phyloP scores from a whole-genome alignment of 2,888 invertebrate species.

The Morinoia aosen region DNA sequence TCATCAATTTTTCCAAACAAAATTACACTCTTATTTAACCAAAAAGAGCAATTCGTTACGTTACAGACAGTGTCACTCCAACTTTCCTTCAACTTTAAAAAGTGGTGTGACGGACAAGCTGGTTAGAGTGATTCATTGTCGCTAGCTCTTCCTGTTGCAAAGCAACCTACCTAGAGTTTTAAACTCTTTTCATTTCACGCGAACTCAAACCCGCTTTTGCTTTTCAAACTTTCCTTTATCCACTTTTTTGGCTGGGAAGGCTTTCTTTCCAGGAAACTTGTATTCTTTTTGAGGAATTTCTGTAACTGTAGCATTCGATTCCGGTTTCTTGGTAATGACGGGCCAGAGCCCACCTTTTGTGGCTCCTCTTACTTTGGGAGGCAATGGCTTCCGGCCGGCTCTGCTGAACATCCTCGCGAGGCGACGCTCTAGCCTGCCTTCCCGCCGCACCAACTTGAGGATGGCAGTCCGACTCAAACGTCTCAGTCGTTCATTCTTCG shows the following conservation, averaged over 20 bases:
- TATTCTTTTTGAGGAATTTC: neutral
- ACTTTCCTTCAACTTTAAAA: neutral
- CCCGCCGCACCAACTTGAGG: conserved; percentile 60
- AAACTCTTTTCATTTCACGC: neutral
- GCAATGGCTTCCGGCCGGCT: conserved; percentile 56
- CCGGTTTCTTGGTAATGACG: neutral
- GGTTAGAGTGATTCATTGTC: neutral
- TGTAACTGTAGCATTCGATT: neutral
- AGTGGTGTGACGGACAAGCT: neutral
- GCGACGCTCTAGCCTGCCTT: conserved; percentile 60
- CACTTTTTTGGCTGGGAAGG: neutral
- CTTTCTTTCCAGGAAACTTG: neutral
- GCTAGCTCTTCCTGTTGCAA: neutral
- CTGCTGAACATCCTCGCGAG: conserved; percentile 54
- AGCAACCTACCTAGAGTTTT: neutral
- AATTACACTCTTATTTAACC: neutral
- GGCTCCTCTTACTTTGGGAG: neutral
- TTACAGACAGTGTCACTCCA: neutral
- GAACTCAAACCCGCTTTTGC: neutral
- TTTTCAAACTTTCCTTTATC: neutral
- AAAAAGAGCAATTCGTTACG: neutral
- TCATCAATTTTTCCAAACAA: neutral
- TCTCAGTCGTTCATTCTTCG: conserved; percentile 50
- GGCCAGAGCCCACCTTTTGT: neutral
- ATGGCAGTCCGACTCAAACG: conserved; percentile 61